Evolutionary conservation across 2,113 vertebrate genomes (phyloP), one percentile per base, ranked within the genome.

Genomic region (Theristicus caerulescens): DNA sequence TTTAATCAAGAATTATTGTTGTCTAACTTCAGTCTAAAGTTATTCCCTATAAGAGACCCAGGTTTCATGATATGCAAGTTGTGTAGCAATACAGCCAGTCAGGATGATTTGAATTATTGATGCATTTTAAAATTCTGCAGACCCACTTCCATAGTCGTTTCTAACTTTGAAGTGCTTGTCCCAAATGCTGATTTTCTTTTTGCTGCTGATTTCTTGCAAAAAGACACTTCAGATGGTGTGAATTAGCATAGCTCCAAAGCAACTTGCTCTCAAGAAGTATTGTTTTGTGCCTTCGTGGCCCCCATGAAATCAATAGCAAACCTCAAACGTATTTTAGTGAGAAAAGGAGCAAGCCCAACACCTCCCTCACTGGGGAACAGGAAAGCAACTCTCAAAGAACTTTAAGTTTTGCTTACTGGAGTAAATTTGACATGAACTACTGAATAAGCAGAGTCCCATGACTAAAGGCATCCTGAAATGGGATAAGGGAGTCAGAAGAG

Each of bases 381-480:
- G 44, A 86, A 90, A 82, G 61, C 31, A 52, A 10, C 47, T 88
- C 86, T 88, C 42, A 86, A 92, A 88, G 61, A 90, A 71, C 59
- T 57, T 32, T 31, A 59, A 73, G 81, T 90, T 96, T 86, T 92
- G 55, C 90, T 94, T 94, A 69, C 79, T 88, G 93, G 83, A 81
- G 79, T 93, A 96, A 83, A 82, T 94, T 94, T 94, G 90, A 90
- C 96, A 69, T 94, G 89, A 97, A 95, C 93, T 97, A 97, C 94
- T 91, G 90, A 95, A 96, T 88, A 96, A 97, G 82, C 64, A 62
- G 78, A 78, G 88, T 95, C 76, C 88, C 87, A 82, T 88, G 90
- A 95, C 96, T 94, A 92, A 95, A 94, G 88, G 93, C 85, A 96
- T 97, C 95, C 94, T 96, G 96, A 97, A 96, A 96, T 92, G 93